These are phyloP conservation scores for Morus bassanus DNA, from an alignment of 2,797 vertebrate genomes.

Conservation along the genomic window DNA sequence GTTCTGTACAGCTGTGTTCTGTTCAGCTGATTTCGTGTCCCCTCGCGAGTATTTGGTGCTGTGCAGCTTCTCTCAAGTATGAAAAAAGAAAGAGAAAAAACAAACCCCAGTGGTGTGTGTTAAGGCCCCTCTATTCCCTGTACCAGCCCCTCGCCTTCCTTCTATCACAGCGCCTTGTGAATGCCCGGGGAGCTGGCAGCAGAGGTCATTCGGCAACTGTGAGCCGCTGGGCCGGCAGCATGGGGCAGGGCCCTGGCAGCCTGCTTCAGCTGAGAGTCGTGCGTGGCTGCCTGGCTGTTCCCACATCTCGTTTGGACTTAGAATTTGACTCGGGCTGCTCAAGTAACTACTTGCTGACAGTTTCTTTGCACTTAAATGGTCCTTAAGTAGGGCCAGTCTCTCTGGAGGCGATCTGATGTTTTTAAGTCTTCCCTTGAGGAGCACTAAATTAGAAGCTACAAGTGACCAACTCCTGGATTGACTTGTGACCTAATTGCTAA, in stretches of 20 bases:
- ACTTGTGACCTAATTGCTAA: slow-evolving; percentile 19
- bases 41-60: background rate
- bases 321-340: background rate
- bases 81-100: no score
- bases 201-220: background rate
- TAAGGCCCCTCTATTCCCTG: background rate
- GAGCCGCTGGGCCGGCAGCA: accelerated
- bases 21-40: background rate
- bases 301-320: background rate
- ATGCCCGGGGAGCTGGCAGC: background rate
- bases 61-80: background rate
- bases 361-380: background rate
- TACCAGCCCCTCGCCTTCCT: background rate
- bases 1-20: slow-evolving; percentile 29
- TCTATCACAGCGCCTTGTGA: background rate
- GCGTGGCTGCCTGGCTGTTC: background rate
- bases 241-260: background rate
- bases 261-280: background rate
- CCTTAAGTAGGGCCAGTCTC: background rate
- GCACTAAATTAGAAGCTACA: background rate
- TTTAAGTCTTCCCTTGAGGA: background rate
- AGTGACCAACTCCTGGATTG: background rate
- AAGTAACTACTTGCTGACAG: background rate
- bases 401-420: background rate
- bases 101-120: background rate